Conservation (phyloP, 1,140 invertebrate genomes). For the Hetaerina americana region DNA sequence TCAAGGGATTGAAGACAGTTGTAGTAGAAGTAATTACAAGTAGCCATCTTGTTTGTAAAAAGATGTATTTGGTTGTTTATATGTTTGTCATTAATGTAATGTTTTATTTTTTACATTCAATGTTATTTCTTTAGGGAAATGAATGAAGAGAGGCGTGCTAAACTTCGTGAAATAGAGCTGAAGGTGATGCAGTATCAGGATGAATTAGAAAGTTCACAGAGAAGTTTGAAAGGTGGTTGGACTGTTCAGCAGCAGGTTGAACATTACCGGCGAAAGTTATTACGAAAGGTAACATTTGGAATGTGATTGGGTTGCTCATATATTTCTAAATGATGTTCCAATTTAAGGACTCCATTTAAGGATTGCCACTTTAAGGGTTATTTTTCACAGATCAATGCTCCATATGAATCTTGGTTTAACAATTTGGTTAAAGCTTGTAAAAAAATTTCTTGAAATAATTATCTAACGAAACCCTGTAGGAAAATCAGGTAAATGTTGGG, state of each 20-base stretch:
- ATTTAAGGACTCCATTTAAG: slow-evolving; percentile 5
- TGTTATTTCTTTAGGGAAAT: slow-evolving; percentile 32
- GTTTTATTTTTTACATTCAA: no score
- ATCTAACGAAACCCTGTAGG: no score
- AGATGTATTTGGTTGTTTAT: not conserved
- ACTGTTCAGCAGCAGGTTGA: slow-evolving; percentile 72
- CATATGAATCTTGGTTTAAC: not conserved
- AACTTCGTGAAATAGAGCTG: slow-evolving; percentile 84
- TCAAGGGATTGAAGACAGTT: no score
- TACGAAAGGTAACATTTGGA: slow-evolving; percentile 63
- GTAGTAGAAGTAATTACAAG: no score
- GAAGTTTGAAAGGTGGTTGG: slow-evolving; percentile 62
- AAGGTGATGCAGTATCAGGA: slow-evolving; percentile 94
- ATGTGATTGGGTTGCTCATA: no score
- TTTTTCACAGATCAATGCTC: not conserved
- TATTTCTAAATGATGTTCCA: no score
- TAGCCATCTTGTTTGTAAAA: no score
- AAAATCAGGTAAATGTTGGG: no score
- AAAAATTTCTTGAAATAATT: not conserved
- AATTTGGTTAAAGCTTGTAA: no score
- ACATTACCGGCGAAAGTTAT: slow-evolving; percentile 80
- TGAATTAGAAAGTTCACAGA: slow-evolving; percentile 77
- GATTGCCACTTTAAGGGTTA: not conserved
- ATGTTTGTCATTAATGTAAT: slow-evolving; percentile 2
- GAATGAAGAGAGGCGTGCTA: slow-evolving; percentile 64